Evolutionary conservation across 1,140 invertebrate species (phyloP).

Genomic region (Musca domestica): DNA sequence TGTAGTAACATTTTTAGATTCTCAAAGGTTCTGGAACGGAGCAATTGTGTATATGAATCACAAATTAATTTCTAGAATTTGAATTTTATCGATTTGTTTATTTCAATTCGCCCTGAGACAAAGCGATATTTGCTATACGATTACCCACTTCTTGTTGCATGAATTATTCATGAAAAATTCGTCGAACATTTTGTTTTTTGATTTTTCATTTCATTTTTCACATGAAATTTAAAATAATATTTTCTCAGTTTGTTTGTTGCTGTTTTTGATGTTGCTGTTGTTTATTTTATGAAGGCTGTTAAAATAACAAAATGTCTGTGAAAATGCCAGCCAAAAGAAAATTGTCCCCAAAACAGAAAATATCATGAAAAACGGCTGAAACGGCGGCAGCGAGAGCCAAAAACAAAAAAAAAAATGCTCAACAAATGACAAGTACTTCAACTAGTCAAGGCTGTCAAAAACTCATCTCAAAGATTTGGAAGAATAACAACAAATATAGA

Average conservation of each 20-base stretch:
- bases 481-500: neutral
- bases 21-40: too few species aligned
- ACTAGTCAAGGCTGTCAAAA: conserved; percentile 16
- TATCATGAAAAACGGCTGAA: neutral
- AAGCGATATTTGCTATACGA: too few species aligned
- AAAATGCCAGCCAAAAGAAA: neutral
- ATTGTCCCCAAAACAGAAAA: neutral
- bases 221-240: conserved; percentile 1
- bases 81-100: too few species aligned
- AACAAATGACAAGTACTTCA: conserved; percentile 16
- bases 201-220: neutral
- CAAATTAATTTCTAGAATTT: too few species aligned
- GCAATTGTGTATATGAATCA: too few species aligned
- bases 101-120: too few species aligned
- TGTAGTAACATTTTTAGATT: too few species aligned
- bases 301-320: conserved; percentile 4
- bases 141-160: too few species aligned
- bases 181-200: neutral
- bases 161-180: neutral
- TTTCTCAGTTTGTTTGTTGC: neutral
- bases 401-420: too few species aligned
- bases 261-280: neutral
- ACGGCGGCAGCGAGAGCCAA: too few species aligned
- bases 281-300: conserved; percentile 11
- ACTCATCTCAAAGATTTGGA: neutral